These are phyloP conservation scores for Eledona agricola DNA, from an alignment of 2,888 invertebrate species.

Conservation along the genomic window DNA sequence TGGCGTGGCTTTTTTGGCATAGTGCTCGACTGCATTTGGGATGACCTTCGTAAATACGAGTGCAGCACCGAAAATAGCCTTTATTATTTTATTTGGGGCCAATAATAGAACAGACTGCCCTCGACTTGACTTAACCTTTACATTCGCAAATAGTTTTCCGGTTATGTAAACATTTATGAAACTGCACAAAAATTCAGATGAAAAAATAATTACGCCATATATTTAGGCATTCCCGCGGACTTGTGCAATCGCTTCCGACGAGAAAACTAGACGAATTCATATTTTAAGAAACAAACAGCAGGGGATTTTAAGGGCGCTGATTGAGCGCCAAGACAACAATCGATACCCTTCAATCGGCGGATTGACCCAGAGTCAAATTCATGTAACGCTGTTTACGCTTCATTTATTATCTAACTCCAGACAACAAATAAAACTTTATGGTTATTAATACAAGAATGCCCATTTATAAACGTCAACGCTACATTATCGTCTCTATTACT, in stretches of 20 bases:
- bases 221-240: slow-evolving; percentile 2
- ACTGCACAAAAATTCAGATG: slow-evolving; percentile 20
- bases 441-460: too few relatives aligned
- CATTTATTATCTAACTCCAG: too few relatives aligned
- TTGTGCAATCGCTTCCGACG: slow-evolving; percentile 13
- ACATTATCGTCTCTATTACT: too few relatives aligned
- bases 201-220: slow-evolving; percentile 13
- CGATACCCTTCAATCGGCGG: too few relatives aligned
- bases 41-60: slow-evolving; percentile 23
- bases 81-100: slow-evolving; percentile 25
- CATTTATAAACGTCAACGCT: too few relatives aligned
- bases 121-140: slow-evolving; percentile 32
- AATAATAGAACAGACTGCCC: slow-evolving; percentile 24
- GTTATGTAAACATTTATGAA: slow-evolving; percentile 29
- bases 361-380: too few relatives aligned
- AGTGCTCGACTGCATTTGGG: slow-evolving; percentile 12
- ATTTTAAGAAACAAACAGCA: too few relatives aligned
- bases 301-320: too few relatives aligned
- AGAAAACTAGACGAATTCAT: slow-evolving; percentile 13
- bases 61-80: slow-evolving; percentile 25
- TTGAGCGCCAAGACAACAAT: too few relatives aligned
- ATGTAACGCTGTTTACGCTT: too few relatives aligned
- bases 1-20: too few relatives aligned
- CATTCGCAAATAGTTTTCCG: slow-evolving; percentile 20
- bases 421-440: too few relatives aligned